Conservation (phyloP, 2,797 vertebrate species). For the Hafferia zeledoni region DNA sequence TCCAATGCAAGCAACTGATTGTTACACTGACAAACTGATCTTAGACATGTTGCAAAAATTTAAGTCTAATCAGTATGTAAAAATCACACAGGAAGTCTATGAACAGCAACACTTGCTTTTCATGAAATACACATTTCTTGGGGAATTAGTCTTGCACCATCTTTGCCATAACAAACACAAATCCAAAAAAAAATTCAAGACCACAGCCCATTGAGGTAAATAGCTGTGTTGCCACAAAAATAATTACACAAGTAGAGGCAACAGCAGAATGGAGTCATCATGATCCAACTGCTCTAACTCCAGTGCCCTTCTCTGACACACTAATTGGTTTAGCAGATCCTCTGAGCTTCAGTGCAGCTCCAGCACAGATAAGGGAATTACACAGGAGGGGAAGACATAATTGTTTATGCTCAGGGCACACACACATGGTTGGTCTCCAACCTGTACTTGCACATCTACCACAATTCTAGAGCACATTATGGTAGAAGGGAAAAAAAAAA, state of each 20-base stretch:
- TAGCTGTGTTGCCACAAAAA: background rate
- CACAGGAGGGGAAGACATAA: background rate
- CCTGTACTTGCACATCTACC: background rate
- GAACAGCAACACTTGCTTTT: background rate
- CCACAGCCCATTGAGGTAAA: background rate
- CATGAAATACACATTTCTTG: background rate
- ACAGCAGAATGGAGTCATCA: background rate
- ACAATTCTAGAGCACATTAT: background rate
- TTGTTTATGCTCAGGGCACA: background rate
- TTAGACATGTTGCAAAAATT: background rate
- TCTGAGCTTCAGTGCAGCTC: background rate
- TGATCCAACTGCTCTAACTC: background rate
- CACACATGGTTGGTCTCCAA: background rate
- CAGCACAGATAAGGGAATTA: background rate
- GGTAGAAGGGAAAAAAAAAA: background rate
- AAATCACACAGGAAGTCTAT: background rate
- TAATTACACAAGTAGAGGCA: background rate
- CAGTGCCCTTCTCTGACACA: background rate
- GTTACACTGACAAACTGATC: background rate
- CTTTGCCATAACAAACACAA: background rate
- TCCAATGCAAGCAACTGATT: background rate
- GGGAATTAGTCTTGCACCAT: background rate
- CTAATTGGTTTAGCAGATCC: constrained; percentile 13
- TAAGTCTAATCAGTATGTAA: background rate
- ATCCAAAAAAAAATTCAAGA: background rate